phyloP scores from a whole-genome alignment of 2,797 vertebrate genomes.

The Onychomys arenicola region DNA sequence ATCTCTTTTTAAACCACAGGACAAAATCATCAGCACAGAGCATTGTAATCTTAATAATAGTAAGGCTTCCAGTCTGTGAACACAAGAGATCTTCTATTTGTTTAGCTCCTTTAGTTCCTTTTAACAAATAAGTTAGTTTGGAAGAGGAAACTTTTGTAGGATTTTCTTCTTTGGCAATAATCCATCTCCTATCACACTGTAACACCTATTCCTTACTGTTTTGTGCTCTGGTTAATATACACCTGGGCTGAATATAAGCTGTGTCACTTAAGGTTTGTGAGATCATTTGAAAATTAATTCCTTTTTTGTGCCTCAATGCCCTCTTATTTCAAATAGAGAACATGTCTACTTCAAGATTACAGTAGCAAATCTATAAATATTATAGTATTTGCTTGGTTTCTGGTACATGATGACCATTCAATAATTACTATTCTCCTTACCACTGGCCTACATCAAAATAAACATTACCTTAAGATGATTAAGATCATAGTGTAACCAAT shows the following conservation, averaged over 20 bases:
- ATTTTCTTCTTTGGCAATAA: background rate
- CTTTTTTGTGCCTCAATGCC: background rate
- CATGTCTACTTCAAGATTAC: constrained; percentile 14
- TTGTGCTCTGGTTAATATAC: constrained; percentile 17
- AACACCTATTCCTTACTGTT: background rate
- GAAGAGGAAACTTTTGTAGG: background rate
- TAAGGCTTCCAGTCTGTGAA: background rate
- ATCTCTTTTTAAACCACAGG: background rate
- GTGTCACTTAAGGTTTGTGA: background rate
- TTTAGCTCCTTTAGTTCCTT: constrained; percentile 11
- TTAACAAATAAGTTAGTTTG: constrained; percentile 31
- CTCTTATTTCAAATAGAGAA: constrained; percentile 48
- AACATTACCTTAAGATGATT: constrained; percentile 47
- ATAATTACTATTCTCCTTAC: constrained; percentile 45
- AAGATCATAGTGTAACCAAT: background rate
- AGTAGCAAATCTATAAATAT: constrained; percentile 26
- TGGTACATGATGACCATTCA: background rate
- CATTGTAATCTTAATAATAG: background rate
- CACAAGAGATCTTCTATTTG: background rate
- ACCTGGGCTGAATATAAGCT: constrained; percentile 17
- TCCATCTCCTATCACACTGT: background rate
- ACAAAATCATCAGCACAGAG: background rate
- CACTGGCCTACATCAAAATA: constrained; percentile 6
- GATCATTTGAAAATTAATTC: constrained; percentile 33
- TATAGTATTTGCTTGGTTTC: background rate